A percentile compares a stretch with the other conserved stretches of the same genome.
phyloP scores from a whole-genome alignment of 2,113 vertebrate species.

The Proterorhinus semilunaris region DNA sequence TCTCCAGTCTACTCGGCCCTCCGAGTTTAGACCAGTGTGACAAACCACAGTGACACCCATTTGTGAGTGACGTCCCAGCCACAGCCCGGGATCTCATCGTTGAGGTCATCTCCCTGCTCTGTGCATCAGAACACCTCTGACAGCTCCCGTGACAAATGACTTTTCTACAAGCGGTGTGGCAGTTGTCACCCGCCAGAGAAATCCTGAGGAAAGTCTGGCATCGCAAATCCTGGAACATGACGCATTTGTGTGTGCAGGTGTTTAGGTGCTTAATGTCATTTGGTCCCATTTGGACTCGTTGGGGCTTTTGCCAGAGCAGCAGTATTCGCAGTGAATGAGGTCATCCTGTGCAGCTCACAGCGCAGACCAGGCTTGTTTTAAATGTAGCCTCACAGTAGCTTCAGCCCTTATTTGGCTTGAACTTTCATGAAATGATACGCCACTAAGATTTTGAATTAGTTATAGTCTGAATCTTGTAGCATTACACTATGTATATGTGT shows the following conservation, averaged over 20 bases:
- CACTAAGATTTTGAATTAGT: no score
- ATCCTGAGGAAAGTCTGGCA: neutral
- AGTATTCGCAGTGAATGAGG: conserved; percentile 51
- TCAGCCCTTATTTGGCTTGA: conserved; percentile 9
- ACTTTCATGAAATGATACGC: no score
- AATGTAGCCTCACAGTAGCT: conserved; percentile 44
- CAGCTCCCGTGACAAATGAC: conserved; percentile 13
- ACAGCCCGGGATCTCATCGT: conserved; percentile 3
- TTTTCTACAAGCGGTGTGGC: conserved; percentile 37
- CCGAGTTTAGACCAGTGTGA: conserved; percentile 40
- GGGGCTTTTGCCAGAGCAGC: conserved; percentile 41
- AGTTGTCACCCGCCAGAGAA: conserved; percentile 24
- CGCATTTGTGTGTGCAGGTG: neutral
- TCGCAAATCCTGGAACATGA: neutral
- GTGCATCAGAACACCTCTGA: conserved; percentile 29
- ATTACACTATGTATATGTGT: no score
- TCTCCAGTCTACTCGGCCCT: conserved; percentile 9
- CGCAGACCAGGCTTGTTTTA: conserved; percentile 54
- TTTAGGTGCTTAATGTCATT: conserved; percentile 12
- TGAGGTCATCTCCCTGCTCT: conserved; percentile 18
- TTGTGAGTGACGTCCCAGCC: conserved; percentile 56
- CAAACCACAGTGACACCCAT: conserved; percentile 36
- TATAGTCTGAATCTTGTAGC: no score
- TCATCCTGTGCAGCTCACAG: conserved; percentile 43
- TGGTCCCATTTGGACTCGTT: conserved; percentile 7